Evolutionary conservation across 2,888 invertebrate genomes (phyloP).

Genomic region (Eucera pruinosa): DNA sequence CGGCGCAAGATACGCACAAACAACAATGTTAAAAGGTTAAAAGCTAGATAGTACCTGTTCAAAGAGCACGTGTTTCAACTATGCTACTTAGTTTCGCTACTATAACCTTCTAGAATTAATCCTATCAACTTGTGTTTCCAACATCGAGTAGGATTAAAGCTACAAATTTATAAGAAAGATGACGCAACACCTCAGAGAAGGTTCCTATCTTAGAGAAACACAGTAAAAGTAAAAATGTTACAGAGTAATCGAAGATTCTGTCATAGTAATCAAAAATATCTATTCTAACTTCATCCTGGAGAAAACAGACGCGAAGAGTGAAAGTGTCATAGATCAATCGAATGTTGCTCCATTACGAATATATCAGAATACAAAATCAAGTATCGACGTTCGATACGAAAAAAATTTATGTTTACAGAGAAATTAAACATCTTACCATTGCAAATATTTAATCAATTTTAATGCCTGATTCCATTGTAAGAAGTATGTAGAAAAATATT

Average conservation of each 20-base stretch:
- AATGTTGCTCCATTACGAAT: not conserved
- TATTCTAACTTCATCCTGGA: not conserved
- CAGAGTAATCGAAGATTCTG: not conserved
- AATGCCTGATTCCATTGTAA: too few species aligned
- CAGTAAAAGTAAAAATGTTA: not conserved
- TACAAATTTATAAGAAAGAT: not conserved
- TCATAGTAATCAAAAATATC: not conserved
- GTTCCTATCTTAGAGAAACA: not conserved
- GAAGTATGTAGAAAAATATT: too few species aligned
- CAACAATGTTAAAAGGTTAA: conserved; percentile 48
- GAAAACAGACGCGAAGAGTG: not conserved
- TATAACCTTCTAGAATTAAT: not conserved
- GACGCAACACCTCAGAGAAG: not conserved
- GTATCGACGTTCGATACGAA: not conserved
- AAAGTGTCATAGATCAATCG: not conserved
- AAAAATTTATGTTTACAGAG: too few species aligned
- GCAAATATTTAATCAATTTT: too few species aligned
- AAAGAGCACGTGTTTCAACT: conserved; percentile 1
- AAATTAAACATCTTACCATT: too few species aligned
- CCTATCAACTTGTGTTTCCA: too few species aligned
- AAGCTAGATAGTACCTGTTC: conserved; percentile 9
- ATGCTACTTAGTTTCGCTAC: not conserved
- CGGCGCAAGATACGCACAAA: not conserved
- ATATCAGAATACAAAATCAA: not conserved
- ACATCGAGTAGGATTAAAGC: not conserved